Conservation (phyloP, 1,140 invertebrate species). For the Rhopalosiphum maidis region DNA sequence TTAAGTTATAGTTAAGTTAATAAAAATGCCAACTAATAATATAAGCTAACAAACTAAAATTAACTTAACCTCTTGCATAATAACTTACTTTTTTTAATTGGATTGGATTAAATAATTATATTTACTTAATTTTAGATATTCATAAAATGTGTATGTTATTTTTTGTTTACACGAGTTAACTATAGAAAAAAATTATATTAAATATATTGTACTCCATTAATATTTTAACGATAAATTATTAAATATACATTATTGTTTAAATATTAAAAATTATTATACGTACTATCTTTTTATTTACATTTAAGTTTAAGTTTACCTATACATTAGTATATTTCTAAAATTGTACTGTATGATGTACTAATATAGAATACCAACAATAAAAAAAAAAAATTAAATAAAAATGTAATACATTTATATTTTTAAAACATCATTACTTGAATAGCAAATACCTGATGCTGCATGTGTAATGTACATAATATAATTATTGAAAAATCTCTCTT, state of each 20-base stretch:
- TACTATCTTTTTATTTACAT: background rate
- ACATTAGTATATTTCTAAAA: too few species aligned
- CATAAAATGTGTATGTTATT: background rate
- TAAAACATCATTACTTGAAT: too few species aligned
- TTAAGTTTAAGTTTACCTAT: too few species aligned
- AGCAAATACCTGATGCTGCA: too few species aligned
- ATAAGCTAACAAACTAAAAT: background rate
- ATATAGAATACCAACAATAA: background rate
- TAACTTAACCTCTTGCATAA: background rate
- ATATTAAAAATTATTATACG: background rate
- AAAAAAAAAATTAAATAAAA: too few species aligned
- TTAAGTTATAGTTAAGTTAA: background rate
- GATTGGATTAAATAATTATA: background rate
- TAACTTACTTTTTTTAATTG: background rate
- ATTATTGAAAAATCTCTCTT: too few species aligned
- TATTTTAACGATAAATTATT: background rate
- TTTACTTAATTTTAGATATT: background rate
- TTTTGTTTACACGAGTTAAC: background rate
- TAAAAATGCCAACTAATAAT: background rate
- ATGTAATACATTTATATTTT: too few species aligned
- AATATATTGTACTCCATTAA: background rate
- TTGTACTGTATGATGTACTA: background rate
- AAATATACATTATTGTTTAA: background rate
- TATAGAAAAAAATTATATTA: too few species aligned
- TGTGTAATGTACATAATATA: too few species aligned